Evolutionary conservation across 2,888 invertebrate genomes (phyloP).

Genomic region (Heteromyza rotundicornis): DNA sequence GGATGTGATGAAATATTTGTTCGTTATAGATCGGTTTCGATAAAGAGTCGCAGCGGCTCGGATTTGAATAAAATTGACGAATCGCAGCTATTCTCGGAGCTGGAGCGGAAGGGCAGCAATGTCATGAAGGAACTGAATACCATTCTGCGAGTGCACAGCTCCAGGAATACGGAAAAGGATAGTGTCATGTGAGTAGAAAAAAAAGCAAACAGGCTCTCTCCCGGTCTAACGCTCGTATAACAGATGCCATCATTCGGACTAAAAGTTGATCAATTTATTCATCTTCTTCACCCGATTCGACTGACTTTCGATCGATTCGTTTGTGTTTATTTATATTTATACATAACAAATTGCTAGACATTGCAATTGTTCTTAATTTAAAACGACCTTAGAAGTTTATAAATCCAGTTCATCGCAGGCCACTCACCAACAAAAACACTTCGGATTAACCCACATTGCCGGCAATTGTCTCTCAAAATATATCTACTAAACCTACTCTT

Average conservation of each 20-base stretch:
- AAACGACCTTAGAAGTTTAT: neutral
- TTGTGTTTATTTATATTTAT: neutral
- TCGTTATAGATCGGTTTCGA: constrained; percentile 48
- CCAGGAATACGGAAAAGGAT: constrained; percentile 54
- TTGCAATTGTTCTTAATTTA: neutral
- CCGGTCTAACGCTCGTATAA: too few relatives aligned
- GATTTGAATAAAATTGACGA: constrained; percentile 64
- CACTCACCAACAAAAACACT: too few relatives aligned
- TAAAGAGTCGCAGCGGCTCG: constrained; percentile 61
- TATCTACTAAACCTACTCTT: too few relatives aligned
- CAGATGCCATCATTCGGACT: too few relatives aligned
- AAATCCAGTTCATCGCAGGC: neutral
- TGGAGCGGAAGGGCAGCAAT: constrained; percentile 65
- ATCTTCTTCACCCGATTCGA: too few relatives aligned
- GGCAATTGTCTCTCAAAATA: too few relatives aligned
- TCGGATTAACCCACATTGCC: neutral
- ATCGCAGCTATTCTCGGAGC: constrained; percentile 62
- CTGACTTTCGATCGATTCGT: too few relatives aligned
- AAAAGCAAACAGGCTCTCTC: too few relatives aligned
- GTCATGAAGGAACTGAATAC: constrained; percentile 67
- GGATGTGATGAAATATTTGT: neutral
- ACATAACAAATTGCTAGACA: too few relatives aligned
- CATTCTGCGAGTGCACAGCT: constrained; percentile 62
- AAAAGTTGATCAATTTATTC: too few relatives aligned
- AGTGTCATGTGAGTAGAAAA: constrained; percentile 45